These are phyloP conservation scores for Danio kyathit DNA, from an alignment of 2,797 vertebrate genomes.

Conservation along the genomic window DNA sequence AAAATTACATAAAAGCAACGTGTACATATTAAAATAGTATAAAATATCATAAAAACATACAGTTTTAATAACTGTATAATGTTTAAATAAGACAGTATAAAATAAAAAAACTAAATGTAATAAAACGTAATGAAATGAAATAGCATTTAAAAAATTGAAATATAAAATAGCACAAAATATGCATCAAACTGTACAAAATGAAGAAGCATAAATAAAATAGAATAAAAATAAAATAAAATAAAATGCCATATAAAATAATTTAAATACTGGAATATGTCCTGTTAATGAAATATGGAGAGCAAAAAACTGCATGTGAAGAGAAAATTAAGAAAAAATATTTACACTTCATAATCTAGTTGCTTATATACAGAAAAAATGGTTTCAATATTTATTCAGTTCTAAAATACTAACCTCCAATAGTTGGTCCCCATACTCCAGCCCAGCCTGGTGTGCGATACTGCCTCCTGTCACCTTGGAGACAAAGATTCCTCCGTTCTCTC, in stretches of 20 bases:
- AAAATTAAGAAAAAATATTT: too few relatives aligned
- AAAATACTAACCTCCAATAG: slow-evolving; percentile 87
- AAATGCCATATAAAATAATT: background rate
- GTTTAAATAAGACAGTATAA: background rate
- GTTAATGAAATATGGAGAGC: background rate
- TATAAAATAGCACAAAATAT: background rate
- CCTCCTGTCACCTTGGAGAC: slow-evolving; percentile 97
- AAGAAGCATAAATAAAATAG: background rate
- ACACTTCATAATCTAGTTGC: background rate
- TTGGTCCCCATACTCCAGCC: slow-evolving; percentile 97
- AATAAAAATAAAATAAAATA: background rate
- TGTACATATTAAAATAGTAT: too few relatives aligned
- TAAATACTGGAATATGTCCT: background rate
- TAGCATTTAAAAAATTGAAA: background rate
- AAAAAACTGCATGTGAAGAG: background rate
- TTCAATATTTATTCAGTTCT: background rate
- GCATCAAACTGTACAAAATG: background rate
- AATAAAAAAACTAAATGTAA: background rate
- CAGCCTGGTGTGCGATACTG: slow-evolving; percentile 97
- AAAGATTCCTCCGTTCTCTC: slow-evolving; percentile 97
- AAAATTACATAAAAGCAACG: too few relatives aligned
- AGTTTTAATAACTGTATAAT: background rate
- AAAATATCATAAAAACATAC: too few relatives aligned
- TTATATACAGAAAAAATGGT: background rate
- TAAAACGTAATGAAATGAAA: background rate